Conservation (phyloP, 1,140 invertebrate species). For the Thaumatotibia leucotreta region DNA sequence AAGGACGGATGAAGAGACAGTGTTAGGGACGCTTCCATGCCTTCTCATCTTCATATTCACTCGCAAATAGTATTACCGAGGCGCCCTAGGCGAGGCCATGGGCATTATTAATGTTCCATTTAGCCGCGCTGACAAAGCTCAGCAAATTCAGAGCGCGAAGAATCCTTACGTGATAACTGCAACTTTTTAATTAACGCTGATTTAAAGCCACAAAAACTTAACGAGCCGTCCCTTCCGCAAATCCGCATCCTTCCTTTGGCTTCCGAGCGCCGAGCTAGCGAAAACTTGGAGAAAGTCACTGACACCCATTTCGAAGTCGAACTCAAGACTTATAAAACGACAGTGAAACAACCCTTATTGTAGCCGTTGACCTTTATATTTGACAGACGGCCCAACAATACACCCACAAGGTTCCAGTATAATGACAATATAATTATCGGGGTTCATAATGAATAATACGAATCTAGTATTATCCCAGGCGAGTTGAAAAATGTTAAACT, state of each 20-base stretch:
- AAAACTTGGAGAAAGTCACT: background rate
- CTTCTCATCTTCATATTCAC: constrained; percentile 38
- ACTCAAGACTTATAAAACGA: background rate
- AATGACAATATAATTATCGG: constrained; percentile 43
- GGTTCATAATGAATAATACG: constrained; percentile 55
- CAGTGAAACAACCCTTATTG: background rate
- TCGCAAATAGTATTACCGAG: constrained; percentile 1
- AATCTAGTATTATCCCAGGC: constrained; percentile 58
- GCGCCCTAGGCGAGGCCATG: constrained; percentile 28
- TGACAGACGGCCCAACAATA: constrained; percentile 21
- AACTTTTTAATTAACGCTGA: constrained; percentile 59
- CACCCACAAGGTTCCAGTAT: constrained; percentile 25
- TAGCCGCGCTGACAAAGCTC: constrained; percentile 26
- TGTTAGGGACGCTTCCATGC: constrained; percentile 16
- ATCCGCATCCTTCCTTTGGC: constrained; percentile 25
- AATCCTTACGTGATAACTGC: constrained; percentile 49
- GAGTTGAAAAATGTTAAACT: constrained; percentile 69
- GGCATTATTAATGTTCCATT: constrained; percentile 54
- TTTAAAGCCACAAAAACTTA: constrained; percentile 34
- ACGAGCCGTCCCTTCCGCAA: constrained; percentile 22
- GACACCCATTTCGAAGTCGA: background rate
- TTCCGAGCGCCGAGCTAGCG: constrained; percentile 20
- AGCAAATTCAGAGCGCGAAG: constrained; percentile 22
- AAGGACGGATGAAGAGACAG: constrained; percentile 12
- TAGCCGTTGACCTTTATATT: constrained; percentile 26